Percentiles rank a stretch among this genome's conserved stretches.
Evolutionary conservation across 2,888 invertebrate species (phyloP).

Genomic region (Emmelina monodactyla): DNA sequence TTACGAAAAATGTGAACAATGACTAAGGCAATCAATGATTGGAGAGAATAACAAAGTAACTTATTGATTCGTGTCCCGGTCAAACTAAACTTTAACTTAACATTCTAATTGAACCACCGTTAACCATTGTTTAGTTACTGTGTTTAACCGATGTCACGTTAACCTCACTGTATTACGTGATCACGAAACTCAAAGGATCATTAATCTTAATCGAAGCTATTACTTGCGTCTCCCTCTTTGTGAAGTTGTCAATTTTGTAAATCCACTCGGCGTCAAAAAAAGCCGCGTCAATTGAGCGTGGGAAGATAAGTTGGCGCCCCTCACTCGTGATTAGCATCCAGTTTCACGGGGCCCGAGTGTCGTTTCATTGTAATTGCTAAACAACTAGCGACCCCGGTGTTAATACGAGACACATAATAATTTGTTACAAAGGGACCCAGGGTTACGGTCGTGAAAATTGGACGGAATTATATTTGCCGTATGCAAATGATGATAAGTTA

Average conservation of each 20-base stretch:
- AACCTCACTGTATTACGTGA: no score
- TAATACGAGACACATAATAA: constrained; percentile 20
- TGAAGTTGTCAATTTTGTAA: constrained; percentile 21
- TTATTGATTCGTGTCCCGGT: no score
- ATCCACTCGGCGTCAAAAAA: constrained; percentile 17
- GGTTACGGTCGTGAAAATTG: constrained; percentile 7
- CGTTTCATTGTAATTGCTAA: constrained; percentile 35
- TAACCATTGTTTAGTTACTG: no score
- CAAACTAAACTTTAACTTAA: no score
- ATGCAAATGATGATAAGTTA: constrained; percentile 1
- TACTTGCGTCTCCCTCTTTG: constrained; percentile 22
- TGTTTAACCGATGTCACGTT: no score
- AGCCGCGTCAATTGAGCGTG: constrained; percentile 33
- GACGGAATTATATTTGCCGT: neutral
- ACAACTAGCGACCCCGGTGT: constrained; percentile 22
- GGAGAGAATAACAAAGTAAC: no score
- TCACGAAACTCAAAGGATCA: no score
- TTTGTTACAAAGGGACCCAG: constrained; percentile 15
- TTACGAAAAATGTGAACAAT: no score
- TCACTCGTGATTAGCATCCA: constrained; percentile 25
- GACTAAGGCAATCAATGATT: no score
- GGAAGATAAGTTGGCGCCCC: constrained; percentile 24
- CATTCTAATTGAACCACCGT: no score
- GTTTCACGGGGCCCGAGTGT: constrained; percentile 15
- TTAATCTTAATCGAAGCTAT: no score